A percentile compares a stretch with the other conserved stretches of the same genome.
Conservation (phyloP, 2,113 vertebrate genomes). For the Rousettus leschenaultii region DNA sequence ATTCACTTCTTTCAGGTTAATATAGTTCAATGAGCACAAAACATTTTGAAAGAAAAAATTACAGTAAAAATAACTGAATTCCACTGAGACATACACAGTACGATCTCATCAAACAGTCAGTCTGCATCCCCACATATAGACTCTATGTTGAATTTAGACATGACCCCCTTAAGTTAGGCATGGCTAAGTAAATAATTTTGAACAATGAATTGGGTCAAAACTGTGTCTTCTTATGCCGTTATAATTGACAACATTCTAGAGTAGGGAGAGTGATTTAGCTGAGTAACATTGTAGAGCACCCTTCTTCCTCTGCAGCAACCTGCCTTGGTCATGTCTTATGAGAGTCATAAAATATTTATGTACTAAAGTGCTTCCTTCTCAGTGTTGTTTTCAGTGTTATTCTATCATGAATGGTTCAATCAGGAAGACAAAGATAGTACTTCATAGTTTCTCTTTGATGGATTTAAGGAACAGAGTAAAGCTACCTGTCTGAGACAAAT, state of each 20-base stretch:
- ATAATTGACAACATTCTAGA: neutral
- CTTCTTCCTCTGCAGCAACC: neutral
- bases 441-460: neutral
- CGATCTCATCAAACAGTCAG: neutral
- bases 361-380: neutral
- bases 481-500: neutral
- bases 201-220: neutral
- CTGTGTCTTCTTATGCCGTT: neutral
- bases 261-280: neutral
- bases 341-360: neutral
- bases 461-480: neutral
- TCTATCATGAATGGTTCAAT: neutral
- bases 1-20: neutral
- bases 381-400: neutral
- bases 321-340: neutral
- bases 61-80: neutral
- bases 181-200: neutral
- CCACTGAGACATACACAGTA: neutral
- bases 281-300: neutral
- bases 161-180: neutral
- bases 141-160: neutral
- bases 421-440: neutral
- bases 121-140: neutral
- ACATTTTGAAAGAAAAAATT: neutral
- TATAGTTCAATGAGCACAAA: neutral